Conservation (phyloP, 2,797 vertebrate species). For the Paramormyrops hopkinsi region DNA sequence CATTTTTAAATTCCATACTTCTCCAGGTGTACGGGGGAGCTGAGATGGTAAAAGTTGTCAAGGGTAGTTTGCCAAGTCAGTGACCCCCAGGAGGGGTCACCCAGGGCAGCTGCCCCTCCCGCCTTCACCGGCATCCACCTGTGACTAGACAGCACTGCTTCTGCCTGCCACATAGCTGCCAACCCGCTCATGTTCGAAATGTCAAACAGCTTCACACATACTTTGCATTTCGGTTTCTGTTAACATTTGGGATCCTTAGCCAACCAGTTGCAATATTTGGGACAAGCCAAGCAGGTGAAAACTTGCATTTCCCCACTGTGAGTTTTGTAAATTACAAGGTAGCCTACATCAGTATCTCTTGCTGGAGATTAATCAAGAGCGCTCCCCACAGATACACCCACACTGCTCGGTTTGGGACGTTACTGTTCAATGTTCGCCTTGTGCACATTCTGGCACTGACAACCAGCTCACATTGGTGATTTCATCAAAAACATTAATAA, state of each 20-base stretch:
- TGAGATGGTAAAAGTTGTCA: background rate
- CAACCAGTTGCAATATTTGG: too few species aligned
- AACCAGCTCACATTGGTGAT: background rate
- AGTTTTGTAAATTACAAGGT: too few species aligned
- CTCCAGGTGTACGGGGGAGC: background rate
- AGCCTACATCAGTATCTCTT: background rate
- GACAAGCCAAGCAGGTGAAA: too few species aligned
- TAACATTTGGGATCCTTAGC: too few species aligned
- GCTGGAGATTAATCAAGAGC: background rate
- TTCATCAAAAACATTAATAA: background rate
- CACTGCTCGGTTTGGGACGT: background rate
- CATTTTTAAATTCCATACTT: background rate
- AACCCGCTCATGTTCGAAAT: too few species aligned
- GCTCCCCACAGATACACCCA: background rate
- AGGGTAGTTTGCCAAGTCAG: background rate
- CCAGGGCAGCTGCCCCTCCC: background rate
- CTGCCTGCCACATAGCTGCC: background rate
- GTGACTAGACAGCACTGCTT: background rate
- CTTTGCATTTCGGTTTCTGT: too few species aligned
- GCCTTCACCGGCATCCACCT: background rate
- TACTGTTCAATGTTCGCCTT: background rate
- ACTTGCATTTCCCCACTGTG: too few species aligned
- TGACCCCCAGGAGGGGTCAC: background rate
- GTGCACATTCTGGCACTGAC: background rate
- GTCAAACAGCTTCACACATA: too few species aligned